These are phyloP conservation scores for Dione vanillae DNA, from an alignment of 2,888 invertebrate species.

Conservation along the genomic window DNA sequence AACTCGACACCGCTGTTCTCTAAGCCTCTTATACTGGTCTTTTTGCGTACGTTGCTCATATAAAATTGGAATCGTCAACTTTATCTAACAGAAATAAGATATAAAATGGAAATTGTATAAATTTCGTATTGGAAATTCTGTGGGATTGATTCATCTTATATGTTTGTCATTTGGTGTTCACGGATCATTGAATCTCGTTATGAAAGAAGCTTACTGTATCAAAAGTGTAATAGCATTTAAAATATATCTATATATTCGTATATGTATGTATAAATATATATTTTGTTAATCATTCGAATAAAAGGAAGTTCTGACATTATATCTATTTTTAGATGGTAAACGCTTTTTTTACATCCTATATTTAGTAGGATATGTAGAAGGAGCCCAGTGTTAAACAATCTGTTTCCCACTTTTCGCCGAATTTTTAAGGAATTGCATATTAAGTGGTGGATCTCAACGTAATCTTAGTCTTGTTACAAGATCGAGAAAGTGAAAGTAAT, in stretches of 20 bases:
- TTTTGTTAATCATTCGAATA: neutral
- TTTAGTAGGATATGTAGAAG: neutral
- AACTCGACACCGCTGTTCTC: slow-evolving; percentile 43
- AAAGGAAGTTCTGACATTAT: neutral
- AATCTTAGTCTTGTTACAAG: neutral
- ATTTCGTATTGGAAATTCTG: slow-evolving; percentile 41
- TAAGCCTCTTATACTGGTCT: slow-evolving; percentile 47
- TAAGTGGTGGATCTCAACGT: neutral
- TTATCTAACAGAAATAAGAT: slow-evolving; percentile 28
- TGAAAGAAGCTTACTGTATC: slow-evolving; percentile 27
- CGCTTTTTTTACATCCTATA: too few species aligned
- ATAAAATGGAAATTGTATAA: slow-evolving; percentile 26
- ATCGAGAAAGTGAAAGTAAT: neutral
- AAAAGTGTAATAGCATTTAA: slow-evolving; percentile 7
- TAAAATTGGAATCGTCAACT: slow-evolving; percentile 34
- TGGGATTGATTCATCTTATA: slow-evolving; percentile 42
- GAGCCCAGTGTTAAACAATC: neutral
- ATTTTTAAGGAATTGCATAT: neutral
- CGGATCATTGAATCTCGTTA: slow-evolving; percentile 39
- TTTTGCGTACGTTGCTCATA: slow-evolving; percentile 35
- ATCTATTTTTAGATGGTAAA: neutral
- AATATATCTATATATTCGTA: too few species aligned
- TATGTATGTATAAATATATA: too few species aligned
- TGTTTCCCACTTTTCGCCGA: neutral
- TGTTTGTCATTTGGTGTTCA: slow-evolving; percentile 36